Conservation (phyloP, 2,797 vertebrate genomes). For the Sorex maritimensis region DNA sequence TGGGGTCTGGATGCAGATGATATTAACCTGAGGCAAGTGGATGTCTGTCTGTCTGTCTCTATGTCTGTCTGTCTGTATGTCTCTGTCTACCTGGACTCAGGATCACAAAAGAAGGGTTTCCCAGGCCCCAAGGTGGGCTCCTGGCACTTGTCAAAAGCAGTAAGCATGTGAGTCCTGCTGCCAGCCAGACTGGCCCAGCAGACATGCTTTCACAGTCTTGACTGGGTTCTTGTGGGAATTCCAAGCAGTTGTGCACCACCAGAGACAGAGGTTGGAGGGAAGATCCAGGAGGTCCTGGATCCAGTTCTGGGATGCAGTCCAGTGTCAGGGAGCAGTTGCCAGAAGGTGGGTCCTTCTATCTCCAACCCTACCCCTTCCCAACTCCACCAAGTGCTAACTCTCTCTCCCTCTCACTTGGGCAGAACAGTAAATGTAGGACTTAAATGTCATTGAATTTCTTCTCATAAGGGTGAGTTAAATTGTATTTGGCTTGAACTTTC, state of each 20-base stretch:
- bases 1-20: not conserved
- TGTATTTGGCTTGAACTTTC: not conserved
- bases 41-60: not conserved
- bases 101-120: not conserved
- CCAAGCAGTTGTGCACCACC: not conserved
- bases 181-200: accelerated
- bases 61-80: too few species aligned
- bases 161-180: not conserved
- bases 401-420: not conserved
- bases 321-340: not conserved
- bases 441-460: slow-evolving; percentile 31
- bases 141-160: not conserved
- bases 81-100: not conserved
- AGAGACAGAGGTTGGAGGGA: not conserved
- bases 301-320: not conserved
- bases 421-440: not conserved
- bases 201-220: not conserved
- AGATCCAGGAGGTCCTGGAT: not conserved
- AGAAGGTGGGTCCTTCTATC: not conserved
- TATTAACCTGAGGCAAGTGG: not conserved
- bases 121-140: not conserved
- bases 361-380: too few species aligned
- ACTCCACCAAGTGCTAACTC: not conserved
- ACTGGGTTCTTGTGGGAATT: not conserved
- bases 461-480: not conserved